Conservation (phyloP, 1,140 invertebrate genomes). For the Drosophila takahashii region DNA sequence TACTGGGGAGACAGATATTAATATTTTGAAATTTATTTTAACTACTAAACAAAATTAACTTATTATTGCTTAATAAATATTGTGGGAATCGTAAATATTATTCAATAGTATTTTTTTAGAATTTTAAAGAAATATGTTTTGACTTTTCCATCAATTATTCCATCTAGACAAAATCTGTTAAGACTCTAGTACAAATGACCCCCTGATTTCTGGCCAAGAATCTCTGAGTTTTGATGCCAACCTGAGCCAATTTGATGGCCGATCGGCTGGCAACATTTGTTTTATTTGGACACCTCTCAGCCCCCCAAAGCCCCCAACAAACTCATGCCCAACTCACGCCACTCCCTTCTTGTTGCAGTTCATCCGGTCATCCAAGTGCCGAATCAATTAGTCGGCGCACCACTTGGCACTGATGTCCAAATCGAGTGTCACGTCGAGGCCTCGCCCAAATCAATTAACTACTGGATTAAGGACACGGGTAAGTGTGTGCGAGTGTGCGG, state of each 20-base stretch:
- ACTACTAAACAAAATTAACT: too few species aligned
- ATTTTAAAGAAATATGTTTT: too few species aligned
- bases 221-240: neutral
- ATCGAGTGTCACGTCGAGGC: conserved; percentile 96
- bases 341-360: conserved; percentile 87
- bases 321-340: neutral
- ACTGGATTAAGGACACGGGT: conserved; percentile 93
- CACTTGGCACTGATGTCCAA: conserved; percentile 93
- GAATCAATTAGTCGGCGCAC: conserved; percentile 94
- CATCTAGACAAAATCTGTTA: too few species aligned
- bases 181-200: too few species aligned
- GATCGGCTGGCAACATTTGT: conserved; percentile 11
- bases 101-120: too few species aligned
- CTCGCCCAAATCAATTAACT: conserved; percentile 94
- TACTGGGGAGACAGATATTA: neutral
- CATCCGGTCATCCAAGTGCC: conserved; percentile 94
- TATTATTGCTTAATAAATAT: too few species aligned
- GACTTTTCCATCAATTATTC: too few species aligned
- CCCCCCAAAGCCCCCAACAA: neutral
- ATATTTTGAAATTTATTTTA: too few species aligned
- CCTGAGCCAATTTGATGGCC: conserved; percentile 11
- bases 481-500: conserved; percentile 74
- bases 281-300: conserved; percentile 24
- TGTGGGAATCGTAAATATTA: too few species aligned
- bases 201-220: too few species aligned